phyloP scores from a whole-genome alignment of 2,888 invertebrate genomes.

The Troides oblongomaculatus region DNA sequence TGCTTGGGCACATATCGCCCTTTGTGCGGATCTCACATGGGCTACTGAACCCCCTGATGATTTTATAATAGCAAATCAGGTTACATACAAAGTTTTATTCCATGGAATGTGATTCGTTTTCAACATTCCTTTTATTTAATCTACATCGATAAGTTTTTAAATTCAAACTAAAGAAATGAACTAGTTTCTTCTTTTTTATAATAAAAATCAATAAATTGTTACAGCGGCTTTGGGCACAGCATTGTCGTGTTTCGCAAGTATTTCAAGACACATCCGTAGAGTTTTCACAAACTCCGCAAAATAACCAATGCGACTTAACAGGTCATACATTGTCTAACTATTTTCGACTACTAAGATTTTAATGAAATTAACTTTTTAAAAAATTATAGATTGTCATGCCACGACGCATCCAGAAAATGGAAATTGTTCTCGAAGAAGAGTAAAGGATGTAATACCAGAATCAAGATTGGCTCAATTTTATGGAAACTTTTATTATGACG shows the following conservation, averaged over 20 bases:
- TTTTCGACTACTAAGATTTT: background rate
- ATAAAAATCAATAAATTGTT: slow-evolving; percentile 34
- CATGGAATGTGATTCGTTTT: background rate
- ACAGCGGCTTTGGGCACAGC: slow-evolving; percentile 74
- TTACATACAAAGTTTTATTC: slow-evolving; percentile 36
- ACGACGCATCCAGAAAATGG: slow-evolving; percentile 63
- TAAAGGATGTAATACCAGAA: slow-evolving; percentile 82
- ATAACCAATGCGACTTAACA: slow-evolving; percentile 60
- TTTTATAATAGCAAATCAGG: slow-evolving; percentile 75
- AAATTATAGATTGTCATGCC: slow-evolving; percentile 53
- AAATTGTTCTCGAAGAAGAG: slow-evolving; percentile 65
- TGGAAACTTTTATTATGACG: slow-evolving; percentile 79
- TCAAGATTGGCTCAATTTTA: slow-evolving; percentile 82
- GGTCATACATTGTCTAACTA: slow-evolving; percentile 39
- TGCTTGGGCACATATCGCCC: slow-evolving; percentile 77
- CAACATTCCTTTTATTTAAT: background rate
- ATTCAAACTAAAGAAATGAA: background rate
- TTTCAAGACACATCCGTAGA: slow-evolving; percentile 62
- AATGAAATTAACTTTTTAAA: background rate
- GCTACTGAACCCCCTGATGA: slow-evolving; percentile 73
- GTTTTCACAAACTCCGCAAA: slow-evolving; percentile 49
- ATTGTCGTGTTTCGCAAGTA: slow-evolving; percentile 69
- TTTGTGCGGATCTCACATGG: slow-evolving; percentile 78
- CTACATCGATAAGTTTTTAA: background rate
- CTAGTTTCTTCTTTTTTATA: background rate